Conservation (phyloP, 2,113 vertebrate genomes). For the Tautogolabrus adspersus region DNA sequence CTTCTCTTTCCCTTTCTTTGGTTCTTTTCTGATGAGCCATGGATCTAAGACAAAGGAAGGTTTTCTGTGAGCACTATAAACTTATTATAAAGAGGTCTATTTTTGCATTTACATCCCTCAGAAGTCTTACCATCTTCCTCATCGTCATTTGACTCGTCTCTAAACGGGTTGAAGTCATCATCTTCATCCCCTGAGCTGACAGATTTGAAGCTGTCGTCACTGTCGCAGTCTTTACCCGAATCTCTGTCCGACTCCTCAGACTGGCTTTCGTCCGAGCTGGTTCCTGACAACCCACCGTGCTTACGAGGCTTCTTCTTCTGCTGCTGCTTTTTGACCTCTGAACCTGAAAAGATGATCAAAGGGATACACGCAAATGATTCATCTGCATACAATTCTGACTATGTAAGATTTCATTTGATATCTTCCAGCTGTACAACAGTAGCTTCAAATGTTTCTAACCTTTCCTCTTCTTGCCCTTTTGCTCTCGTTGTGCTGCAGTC, state of each 20-base stretch:
- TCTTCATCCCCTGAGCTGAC: constrained; percentile 93
- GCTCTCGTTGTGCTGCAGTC: constrained; percentile 82
- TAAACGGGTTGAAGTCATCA: constrained; percentile 96
- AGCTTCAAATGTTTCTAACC: constrained; percentile 75
- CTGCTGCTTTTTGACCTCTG: constrained; percentile 88
- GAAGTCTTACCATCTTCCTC: constrained; percentile 91
- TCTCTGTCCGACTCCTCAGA: constrained; percentile 80
- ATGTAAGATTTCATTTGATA: background rate
- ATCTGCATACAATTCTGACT: background rate
- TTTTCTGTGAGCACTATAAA: background rate
- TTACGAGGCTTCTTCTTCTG: constrained; percentile 89
- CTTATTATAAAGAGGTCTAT: background rate
- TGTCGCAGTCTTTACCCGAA: constrained; percentile 90
- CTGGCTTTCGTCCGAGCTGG: constrained; percentile 93
- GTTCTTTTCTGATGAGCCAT: constrained; percentile 97
- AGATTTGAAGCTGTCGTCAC: constrained; percentile 94
- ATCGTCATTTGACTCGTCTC: constrained; percentile 95
- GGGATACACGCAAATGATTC: no score
- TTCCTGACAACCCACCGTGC: constrained; percentile 90
- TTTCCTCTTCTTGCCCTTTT: constrained; percentile 95
- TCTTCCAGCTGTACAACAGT: background rate
- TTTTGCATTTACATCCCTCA: background rate
- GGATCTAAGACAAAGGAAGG: constrained; percentile 85
- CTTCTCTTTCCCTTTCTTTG: constrained; percentile 95
- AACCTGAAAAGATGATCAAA: constrained; percentile 77